phyloP scores from a whole-genome alignment of 2,797 vertebrate genomes.

The Microctenopoma lineatum region DNA sequence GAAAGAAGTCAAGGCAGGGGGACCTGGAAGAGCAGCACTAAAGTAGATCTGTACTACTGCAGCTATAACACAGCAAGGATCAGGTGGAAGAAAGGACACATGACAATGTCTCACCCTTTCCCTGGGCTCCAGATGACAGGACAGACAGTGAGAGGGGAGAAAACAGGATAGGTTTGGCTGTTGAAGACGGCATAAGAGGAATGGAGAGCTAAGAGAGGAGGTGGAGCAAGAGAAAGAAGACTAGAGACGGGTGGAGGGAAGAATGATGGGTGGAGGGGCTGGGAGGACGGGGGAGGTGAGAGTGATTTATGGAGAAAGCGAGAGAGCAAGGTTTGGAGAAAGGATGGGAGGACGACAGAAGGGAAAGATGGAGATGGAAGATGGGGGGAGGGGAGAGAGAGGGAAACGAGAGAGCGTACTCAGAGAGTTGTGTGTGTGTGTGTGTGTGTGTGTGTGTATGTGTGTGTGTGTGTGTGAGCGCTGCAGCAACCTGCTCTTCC shows the following conservation, averaged over 20 bases:
- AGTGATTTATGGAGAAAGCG: slow-evolving; percentile 58
- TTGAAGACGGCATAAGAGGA: slow-evolving; percentile 51
- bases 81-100: slow-evolving; percentile 56
- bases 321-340: slow-evolving; percentile 36
- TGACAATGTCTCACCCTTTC: slow-evolving; percentile 71
- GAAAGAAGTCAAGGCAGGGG: slow-evolving; percentile 14
- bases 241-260: slow-evolving; percentile 45
- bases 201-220: slow-evolving; percentile 43
- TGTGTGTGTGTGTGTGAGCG: slow-evolving; percentile 44
- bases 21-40: slow-evolving; percentile 30
- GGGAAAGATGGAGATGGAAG: slow-evolving; percentile 57
- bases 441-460: slow-evolving; percentile 24
- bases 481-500: slow-evolving; percentile 84
- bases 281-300: slow-evolving; percentile 21
- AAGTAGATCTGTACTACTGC: slow-evolving; percentile 61
- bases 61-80: slow-evolving; percentile 56
- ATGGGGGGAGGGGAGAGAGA: slow-evolving; percentile 24
- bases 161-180: slow-evolving; percentile 45
- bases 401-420: slow-evolving; percentile 31
- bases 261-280: slow-evolving; percentile 40
- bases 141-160: slow-evolving; percentile 44
- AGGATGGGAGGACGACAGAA: slow-evolving; percentile 35
- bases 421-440: slow-evolving; percentile 27
- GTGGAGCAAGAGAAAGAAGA: slow-evolving; percentile 40
- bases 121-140: slow-evolving; percentile 73